Base-by-base conservation (phyloP, 2,797 vertebrate species). In the Varecia variegata region DNA sequence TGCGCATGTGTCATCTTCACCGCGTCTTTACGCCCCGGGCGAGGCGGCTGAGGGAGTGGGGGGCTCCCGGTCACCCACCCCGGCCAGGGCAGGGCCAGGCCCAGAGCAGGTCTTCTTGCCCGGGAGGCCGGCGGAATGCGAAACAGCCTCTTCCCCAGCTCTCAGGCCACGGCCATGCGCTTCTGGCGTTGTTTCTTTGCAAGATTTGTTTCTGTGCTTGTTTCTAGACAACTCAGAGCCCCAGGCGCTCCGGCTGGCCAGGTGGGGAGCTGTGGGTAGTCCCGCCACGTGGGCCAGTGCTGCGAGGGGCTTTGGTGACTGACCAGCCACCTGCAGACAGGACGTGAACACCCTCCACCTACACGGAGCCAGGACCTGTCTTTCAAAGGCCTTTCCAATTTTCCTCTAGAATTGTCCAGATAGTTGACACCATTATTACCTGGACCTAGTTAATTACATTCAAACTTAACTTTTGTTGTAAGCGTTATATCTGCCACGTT, bases 241-340 rank as follows among this genome's bases (percentile, higher is more conserved):
- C 40, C 4, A 5, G 1, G 12, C 25, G 18, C 1, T 0, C 8
- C 27, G 9, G 9, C 9, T 6, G 50, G 40, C 35, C 30, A 4
- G 23, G 32, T 25, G 47, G 38, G 67, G 43, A 9, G 32, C 8
- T 38, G 35, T 15, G 62, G 40, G 62, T 40, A 5, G 9, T 35
- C 32, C 54, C 38, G 2, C 27, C 73, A 65, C 35, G 0, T 21
- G 47, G 65, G 38, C 38, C 2, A 13, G 2, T 10, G 11, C 50
- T 5, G 15, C 3, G 3, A 54, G 68, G 18, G 62, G 35, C 79
- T 62, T 9, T 21, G 47, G 84, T 80, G 40, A 43, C 32, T 21
- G 56, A 7, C 38, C 27, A 45, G 60, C 30, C 30, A 35, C 14
- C 9, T 38, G 10, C 4, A 5, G 38, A 20, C 6, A 27, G 21